These are phyloP conservation scores for Ischnura elegans DNA, from an alignment of 2,888 invertebrate genomes.

Conservation along the genomic window DNA sequence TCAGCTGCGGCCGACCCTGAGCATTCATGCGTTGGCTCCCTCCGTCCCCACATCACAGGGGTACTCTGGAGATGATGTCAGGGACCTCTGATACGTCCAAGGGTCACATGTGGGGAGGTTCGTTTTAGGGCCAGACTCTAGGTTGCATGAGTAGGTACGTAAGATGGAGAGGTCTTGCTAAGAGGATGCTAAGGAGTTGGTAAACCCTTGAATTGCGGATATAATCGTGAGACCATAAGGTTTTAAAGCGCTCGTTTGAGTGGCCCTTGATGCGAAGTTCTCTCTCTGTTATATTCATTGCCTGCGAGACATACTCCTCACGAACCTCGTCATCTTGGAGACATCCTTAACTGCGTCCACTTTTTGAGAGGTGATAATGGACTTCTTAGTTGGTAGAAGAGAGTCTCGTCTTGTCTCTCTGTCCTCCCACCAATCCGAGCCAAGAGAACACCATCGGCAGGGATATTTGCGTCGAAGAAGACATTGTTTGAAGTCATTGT, in stretches of 20 bases:
- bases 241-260: neutral
- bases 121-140: neutral
- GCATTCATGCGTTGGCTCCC: neutral
- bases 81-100: neutral
- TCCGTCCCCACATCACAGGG: neutral
- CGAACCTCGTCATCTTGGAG: neutral
- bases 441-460: no score
- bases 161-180: neutral
- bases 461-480: neutral
- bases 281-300: neutral
- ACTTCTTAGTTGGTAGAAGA: neutral
- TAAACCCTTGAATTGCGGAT: neutral
- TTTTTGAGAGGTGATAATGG: conserved; percentile 55
- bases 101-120: neutral
- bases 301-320: neutral
- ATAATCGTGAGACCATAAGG: neutral
- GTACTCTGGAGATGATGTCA: neutral
- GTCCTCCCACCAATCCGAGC: neutral
- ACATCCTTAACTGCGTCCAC: neutral
- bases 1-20: neutral
- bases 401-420: neutral
- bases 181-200: neutral
- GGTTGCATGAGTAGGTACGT: neutral
- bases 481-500: conserved; percentile 55
- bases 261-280: neutral